These are phyloP conservation scores for Gephyroberyx darwinii DNA, from an alignment of 2,797 vertebrate genomes.

Conservation along the genomic window DNA sequence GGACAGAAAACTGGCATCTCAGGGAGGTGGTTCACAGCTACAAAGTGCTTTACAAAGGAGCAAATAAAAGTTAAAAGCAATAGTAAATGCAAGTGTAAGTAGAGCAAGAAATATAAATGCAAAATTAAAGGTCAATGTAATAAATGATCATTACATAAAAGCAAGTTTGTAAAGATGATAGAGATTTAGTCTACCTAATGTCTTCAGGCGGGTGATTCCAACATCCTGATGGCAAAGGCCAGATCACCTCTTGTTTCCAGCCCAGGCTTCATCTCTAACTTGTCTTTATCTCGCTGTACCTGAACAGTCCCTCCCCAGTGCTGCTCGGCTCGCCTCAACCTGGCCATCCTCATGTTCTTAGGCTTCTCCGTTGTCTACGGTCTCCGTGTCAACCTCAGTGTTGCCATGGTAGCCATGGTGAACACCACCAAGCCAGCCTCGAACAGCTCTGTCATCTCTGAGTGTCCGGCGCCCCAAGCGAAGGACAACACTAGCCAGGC, in stretches of 20 bases:
- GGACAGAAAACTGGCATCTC: too few species aligned
- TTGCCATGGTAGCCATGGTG: slow-evolving; percentile 89
- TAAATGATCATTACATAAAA: neutral
- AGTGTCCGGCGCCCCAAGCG: slow-evolving; percentile 62
- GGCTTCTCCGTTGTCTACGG: slow-evolving; percentile 86
- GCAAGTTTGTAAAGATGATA: neutral
- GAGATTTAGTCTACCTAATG: neutral
- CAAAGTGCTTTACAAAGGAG: too few species aligned
- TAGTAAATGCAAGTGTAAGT: too few species aligned
- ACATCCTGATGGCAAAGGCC: too few species aligned
- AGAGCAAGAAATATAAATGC: neutral
- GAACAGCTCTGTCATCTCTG: slow-evolving; percentile 59
- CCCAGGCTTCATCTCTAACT: neutral
- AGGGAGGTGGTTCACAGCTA: too few species aligned
- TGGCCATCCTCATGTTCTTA: slow-evolving; percentile 87
- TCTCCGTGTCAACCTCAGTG: slow-evolving; percentile 89
- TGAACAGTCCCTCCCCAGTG: slow-evolving; percentile 73
- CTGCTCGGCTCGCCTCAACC: slow-evolving; percentile 84
- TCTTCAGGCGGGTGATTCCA: too few species aligned
- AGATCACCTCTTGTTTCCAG: too few species aligned
- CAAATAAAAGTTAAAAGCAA: neutral
- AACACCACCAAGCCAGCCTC: slow-evolving; percentile 70
- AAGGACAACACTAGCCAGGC: slow-evolving; percentile 48
- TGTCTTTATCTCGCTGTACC: too few species aligned
- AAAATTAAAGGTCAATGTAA: neutral